A percentile compares a stretch with the other conserved stretches of the same genome.
Evolutionary conservation across 2,113 vertebrate species (phyloP).

Genomic region (Brachyistius frenatus): DNA sequence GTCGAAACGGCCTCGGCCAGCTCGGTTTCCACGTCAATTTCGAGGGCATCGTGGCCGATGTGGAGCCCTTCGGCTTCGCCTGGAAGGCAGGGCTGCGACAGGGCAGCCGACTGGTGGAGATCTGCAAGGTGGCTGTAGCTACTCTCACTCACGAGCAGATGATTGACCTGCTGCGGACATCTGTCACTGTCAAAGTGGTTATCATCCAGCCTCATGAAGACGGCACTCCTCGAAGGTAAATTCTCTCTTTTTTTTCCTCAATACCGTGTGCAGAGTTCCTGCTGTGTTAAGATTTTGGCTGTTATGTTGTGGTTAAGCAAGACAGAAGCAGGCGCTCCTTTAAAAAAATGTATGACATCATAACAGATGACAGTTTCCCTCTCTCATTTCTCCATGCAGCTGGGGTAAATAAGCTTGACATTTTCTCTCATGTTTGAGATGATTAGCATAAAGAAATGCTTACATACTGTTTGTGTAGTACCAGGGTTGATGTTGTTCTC

Average conservation of each 20-base stretch:
- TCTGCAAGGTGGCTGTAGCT: constrained; percentile 96
- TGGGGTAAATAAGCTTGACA: constrained; percentile 65
- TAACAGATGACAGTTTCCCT: background rate
- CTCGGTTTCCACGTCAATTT: constrained; percentile 98
- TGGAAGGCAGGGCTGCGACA: constrained; percentile 97
- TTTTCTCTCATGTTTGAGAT: constrained; percentile 52
- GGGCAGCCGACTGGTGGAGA: constrained; percentile 96
- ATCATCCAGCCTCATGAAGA: constrained; percentile 96
- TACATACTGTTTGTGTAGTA: constrained; percentile 53
- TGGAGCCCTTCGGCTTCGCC: constrained; percentile 96
- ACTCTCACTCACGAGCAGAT: constrained; percentile 97
- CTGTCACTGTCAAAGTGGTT: constrained; percentile 93
- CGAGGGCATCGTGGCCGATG: constrained; percentile 96
- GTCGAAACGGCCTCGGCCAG: constrained; percentile 93
- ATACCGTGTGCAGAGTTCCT: constrained; percentile 2
- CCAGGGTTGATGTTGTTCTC: constrained; percentile 38
- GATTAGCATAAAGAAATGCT: constrained; percentile 72
- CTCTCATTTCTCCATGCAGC: constrained; percentile 32
- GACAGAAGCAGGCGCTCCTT: constrained; percentile 45
- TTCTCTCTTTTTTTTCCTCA: background rate
- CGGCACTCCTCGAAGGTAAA: constrained; percentile 93
- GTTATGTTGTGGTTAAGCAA: background rate
- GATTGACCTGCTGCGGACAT: constrained; percentile 96
- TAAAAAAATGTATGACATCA: constrained; percentile 25
- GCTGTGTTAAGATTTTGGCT: background rate